These are phyloP conservation scores for Zapornia atra DNA, from an alignment of 2,113 vertebrate species.

Conservation along the genomic window DNA sequence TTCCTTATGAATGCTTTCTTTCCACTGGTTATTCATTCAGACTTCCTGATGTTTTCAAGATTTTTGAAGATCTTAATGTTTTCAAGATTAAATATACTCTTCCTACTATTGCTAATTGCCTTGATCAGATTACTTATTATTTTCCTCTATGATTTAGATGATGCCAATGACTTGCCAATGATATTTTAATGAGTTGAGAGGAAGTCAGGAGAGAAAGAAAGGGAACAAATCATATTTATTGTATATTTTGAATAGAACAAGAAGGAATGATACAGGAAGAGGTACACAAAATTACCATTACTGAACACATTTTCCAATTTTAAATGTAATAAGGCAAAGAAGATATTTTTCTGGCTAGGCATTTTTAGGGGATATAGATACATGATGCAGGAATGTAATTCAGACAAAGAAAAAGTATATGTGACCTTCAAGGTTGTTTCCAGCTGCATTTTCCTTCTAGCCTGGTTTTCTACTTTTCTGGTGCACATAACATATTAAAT, in stretches of 20 bases:
- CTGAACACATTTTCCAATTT: background rate
- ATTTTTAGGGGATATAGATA: background rate
- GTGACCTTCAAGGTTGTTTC: background rate
- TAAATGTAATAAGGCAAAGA: background rate
- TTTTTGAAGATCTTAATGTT: background rate
- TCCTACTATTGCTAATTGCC: background rate
- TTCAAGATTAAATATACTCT: background rate
- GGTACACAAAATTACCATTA: background rate
- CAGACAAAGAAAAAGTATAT: background rate
- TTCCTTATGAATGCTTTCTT: background rate
- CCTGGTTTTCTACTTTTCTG: background rate
- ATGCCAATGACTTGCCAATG: background rate
- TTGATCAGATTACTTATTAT: background rate
- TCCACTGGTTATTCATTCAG: background rate
- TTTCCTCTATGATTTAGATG: background rate
- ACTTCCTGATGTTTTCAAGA: background rate
- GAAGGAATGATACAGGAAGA: background rate
- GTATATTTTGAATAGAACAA: background rate
- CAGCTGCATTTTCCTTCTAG: background rate
- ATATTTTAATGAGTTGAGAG: background rate
- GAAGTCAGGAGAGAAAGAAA: background rate
- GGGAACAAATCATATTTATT: background rate
- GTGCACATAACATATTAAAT: background rate
- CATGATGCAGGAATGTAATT: background rate
- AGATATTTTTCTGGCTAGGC: background rate